phyloP scores from a whole-genome alignment of 2,797 vertebrate genomes.

The Cygnus olor region DNA sequence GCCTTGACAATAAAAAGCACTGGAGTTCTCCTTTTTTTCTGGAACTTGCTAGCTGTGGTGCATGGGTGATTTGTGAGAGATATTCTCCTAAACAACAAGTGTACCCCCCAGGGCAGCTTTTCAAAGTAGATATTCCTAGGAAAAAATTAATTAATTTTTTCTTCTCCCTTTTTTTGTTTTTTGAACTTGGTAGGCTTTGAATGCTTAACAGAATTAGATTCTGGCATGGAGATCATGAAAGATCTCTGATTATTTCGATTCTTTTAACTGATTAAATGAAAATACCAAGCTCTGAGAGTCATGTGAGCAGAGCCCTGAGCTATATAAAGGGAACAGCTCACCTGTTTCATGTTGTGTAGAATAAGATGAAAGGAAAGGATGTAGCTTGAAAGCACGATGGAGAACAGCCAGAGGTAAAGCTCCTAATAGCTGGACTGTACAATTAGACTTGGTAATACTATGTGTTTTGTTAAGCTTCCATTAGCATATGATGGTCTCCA shows the following conservation, averaged over 20 bases:
- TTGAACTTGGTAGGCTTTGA: constrained; percentile 49
- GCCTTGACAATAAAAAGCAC: constrained; percentile 67
- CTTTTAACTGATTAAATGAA: constrained; percentile 69
- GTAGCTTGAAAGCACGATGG: constrained; percentile 63
- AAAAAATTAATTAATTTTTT: constrained; percentile 50
- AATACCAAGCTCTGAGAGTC: constrained; percentile 49
- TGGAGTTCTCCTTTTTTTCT: constrained; percentile 22
- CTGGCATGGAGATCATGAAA: constrained; percentile 57
- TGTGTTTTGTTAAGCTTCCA: constrained; percentile 70
- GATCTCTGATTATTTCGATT: constrained; percentile 64
- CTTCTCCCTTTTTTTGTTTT: not conserved
- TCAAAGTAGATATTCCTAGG: constrained; percentile 52
- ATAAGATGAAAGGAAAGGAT: constrained; percentile 61
- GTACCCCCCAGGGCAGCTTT: constrained; percentile 58
- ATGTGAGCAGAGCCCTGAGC: constrained; percentile 55
- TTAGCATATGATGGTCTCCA: constrained; percentile 65
- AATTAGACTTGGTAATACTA: constrained; percentile 70
- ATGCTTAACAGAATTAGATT: constrained; percentile 55
- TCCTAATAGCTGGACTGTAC: constrained; percentile 74
- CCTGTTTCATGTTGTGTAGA: constrained; percentile 68
- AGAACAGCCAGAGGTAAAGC: constrained; percentile 73
- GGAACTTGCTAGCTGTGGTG: constrained; percentile 50
- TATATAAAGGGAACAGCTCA: constrained; percentile 60
- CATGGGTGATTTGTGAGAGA: constrained; percentile 45
- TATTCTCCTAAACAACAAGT: constrained; percentile 51